phyloP scores from a whole-genome alignment of 2,888 invertebrate species.

The Yponomeuta evonymella region DNA sequence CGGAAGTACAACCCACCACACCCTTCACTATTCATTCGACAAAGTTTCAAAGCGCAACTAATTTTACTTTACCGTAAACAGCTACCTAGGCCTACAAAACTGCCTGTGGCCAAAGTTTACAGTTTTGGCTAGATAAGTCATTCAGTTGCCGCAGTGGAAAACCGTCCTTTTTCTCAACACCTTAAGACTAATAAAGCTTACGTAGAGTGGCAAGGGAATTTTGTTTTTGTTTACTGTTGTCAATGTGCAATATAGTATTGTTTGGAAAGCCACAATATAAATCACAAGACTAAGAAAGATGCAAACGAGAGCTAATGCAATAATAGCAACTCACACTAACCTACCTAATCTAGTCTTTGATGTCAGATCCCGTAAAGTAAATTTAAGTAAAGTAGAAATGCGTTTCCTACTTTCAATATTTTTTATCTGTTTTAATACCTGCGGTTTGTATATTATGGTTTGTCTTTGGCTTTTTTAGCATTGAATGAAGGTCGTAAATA shows the following conservation, averaged over 20 bases:
- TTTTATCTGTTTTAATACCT: neutral
- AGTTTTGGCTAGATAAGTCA: constrained; percentile 32
- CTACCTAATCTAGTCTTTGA: neutral
- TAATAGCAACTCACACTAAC: neutral
- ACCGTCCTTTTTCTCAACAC: neutral
- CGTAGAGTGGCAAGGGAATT: neutral
- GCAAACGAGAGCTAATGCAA: neutral
- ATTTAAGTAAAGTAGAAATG: too few relatives aligned
- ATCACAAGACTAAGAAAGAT: constrained; percentile 37
- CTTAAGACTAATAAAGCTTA: neutral
- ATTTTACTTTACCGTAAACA: constrained; percentile 70
- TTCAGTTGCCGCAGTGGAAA: constrained; percentile 34
- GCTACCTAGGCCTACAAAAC: constrained; percentile 2
- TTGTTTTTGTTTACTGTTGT: constrained; percentile 23
- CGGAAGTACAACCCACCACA: neutral
- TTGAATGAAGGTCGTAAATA: too few relatives aligned
- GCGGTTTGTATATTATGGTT: too few relatives aligned
- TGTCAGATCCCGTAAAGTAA: too few relatives aligned
- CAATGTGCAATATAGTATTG: constrained; percentile 56
- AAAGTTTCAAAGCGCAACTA: constrained; percentile 31
- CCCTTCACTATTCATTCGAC: neutral
- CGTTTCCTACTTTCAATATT: too few relatives aligned
- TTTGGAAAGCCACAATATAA: constrained; percentile 67
- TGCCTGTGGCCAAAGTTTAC: constrained; percentile 2
- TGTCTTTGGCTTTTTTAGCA: too few relatives aligned